Conservation (phyloP, 2,113 vertebrate genomes). For the Damaliscus lunatus region DNA sequence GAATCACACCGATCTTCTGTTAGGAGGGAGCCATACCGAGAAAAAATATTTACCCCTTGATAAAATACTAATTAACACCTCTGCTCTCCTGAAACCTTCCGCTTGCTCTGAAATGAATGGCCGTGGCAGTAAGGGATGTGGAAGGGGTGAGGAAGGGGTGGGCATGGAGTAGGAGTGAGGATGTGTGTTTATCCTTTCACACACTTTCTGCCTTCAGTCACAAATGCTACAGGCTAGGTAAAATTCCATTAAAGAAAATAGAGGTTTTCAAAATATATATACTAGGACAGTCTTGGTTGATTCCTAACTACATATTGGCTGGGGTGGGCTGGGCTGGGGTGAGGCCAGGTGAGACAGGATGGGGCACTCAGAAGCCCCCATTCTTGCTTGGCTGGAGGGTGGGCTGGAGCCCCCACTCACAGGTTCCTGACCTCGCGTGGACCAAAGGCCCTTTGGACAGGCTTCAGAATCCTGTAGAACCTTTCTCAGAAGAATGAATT, state of each 20-base stretch:
- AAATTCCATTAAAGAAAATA: not conserved
- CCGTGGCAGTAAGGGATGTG: not conserved
- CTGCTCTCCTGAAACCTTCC: not conserved
- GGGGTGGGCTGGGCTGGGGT: not conserved
- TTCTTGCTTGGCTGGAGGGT: not conserved
- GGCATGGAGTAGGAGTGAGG: not conserved
- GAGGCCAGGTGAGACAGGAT: fast-evolving
- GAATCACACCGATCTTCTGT: not conserved
- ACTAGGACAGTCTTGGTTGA: not conserved
- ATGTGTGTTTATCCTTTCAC: not conserved
- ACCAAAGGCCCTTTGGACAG: not conserved
- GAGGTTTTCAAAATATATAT: not conserved
- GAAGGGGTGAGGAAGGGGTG: not conserved
- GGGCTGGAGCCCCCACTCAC: no score
- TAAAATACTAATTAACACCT: not conserved
- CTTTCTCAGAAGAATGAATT: not conserved
- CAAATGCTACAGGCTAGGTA: not conserved
- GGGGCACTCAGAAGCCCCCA: not conserved
- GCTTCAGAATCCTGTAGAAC: not conserved
- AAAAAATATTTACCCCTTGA: not conserved
- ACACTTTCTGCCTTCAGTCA: not conserved
- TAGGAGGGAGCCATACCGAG: not conserved
- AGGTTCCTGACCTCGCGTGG: not conserved
- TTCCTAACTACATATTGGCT: not conserved
- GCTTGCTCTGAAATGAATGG: not conserved